Base-by-base conservation (phyloP, 2,888 invertebrate species). In the Philaethria dido region DNA sequence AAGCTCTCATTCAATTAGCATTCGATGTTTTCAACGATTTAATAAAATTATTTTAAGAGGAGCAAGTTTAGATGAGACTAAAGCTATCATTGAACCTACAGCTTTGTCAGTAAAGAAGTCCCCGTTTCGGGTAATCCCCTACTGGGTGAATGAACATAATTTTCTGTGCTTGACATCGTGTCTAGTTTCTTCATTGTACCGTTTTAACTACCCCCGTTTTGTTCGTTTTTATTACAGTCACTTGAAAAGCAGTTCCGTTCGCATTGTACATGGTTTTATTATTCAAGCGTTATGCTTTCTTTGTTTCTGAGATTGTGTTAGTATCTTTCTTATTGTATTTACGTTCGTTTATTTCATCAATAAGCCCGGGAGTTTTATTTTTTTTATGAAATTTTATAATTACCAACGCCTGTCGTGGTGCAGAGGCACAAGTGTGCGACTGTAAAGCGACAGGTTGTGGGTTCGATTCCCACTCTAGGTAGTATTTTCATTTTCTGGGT, bases 141-240 rank as follows among this genome's bases (percentile, higher is more conserved):
- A 81, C 83, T 77, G 84, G 86, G 83, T 91, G 89, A 92, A 92
- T 91, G 88, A 86, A 90, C 88, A 91, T 89, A 89, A 92, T 91
- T 91, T 90, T 87, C 90, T 90, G 88, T 84, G 87, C 90, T 90
- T 92, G 90, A 92, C 89, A 88, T 86, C 81, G 84, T 80, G 85
- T 88, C 89, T 83, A 75, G 79, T 78, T 77, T 77, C 81, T 82
- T 85, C 87, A 89, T 88, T 89, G 89, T 87, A 80, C 64, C 77
- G 78, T 80, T 81, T n/a, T 82, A 80, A 85, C 83, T 79, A 77
- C 79, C 75, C 71, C 74, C 74, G 81, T 83, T 87, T 86, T 85
- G 83, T 85, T 83, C 82, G 77, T 83, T 89, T 88, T 89, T 87
- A 88, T 87, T 85, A 81, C 86, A 80, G 80, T 80, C 80, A 81